These are phyloP conservation scores for Crotalus helleri DNA, from an alignment of 2,113 vertebrate species.

Conservation along the genomic window DNA sequence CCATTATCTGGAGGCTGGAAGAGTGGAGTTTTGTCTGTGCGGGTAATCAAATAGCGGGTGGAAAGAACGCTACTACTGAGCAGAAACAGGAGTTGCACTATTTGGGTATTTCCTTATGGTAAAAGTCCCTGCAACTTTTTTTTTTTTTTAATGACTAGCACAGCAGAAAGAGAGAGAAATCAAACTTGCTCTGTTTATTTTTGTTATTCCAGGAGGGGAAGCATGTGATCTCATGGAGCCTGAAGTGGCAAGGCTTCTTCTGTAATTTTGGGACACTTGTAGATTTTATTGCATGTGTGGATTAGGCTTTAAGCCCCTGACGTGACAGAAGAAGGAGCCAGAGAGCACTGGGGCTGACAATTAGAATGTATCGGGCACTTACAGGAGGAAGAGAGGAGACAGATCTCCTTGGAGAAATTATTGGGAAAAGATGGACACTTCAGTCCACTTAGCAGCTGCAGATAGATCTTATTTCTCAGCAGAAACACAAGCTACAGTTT, in stretches of 20 bases:
- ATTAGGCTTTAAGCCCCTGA: neutral
- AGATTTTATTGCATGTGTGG: neutral
- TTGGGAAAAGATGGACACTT: neutral
- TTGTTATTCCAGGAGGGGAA: neutral
- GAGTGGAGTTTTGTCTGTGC: neutral
- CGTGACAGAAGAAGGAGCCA: neutral
- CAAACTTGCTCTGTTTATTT: neutral
- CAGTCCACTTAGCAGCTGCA: neutral
- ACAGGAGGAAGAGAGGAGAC: neutral
- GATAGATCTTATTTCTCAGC: neutral
- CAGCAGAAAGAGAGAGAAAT: neutral
- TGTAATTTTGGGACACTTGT: no score
- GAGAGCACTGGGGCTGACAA: neutral
- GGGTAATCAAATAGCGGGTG: neutral
- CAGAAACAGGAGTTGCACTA: neutral
- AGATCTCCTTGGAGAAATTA: neutral
- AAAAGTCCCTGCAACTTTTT: neutral
- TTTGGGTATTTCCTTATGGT: neutral
- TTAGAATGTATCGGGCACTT: neutral
- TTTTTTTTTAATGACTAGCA: neutral
- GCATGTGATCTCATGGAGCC: neutral
- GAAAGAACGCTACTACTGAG: neutral
- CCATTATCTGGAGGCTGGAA: neutral
- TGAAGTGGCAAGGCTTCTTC: neutral
- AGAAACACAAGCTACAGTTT: neutral